Evolutionary conservation across 2,113 vertebrate species (phyloP).

Genomic region (Callospermophilus lateralis): DNA sequence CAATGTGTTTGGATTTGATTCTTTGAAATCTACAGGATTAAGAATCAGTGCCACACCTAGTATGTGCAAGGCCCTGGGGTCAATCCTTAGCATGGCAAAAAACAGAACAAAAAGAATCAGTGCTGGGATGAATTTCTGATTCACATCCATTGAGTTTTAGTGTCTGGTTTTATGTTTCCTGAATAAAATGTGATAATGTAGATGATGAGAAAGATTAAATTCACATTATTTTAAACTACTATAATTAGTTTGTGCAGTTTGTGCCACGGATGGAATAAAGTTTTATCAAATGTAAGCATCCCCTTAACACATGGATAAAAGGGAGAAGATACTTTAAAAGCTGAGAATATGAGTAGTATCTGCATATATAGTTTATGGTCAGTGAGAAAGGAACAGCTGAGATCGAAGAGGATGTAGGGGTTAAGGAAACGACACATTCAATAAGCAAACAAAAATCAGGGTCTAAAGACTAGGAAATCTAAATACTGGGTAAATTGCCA

Average conservation of each 20-base stretch:
- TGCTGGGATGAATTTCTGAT: conserved; percentile 19
- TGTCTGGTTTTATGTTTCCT: conserved; percentile 8
- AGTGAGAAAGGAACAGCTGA: neutral
- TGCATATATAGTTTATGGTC: neutral
- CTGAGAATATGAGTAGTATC: neutral
- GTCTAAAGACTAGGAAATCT: neutral
- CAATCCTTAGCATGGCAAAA: neutral
- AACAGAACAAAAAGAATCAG: neutral
- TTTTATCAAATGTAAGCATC: conserved; percentile 24
- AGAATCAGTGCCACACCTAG: neutral
- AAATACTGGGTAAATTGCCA: neutral
- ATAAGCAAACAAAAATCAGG: conserved; percentile 42
- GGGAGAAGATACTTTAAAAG: neutral
- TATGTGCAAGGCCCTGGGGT: neutral
- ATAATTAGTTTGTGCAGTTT: conserved; percentile 30
- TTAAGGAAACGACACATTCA: neutral
- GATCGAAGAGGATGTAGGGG: neutral
- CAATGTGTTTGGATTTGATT: conserved; percentile 25
- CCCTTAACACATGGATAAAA: neutral
- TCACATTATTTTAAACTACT: conserved; percentile 53
- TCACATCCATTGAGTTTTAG: conserved; percentile 18
- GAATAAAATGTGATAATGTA: conserved; percentile 43
- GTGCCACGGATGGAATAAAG: conserved; percentile 19
- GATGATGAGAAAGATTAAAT: conserved; percentile 52
- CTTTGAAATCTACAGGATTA: conserved; percentile 59